A percentile compares a stretch with the other conserved stretches of the same genome.
Conservation (phyloP, 1,140 invertebrate genomes). For the Apis laboriosa region DNA sequence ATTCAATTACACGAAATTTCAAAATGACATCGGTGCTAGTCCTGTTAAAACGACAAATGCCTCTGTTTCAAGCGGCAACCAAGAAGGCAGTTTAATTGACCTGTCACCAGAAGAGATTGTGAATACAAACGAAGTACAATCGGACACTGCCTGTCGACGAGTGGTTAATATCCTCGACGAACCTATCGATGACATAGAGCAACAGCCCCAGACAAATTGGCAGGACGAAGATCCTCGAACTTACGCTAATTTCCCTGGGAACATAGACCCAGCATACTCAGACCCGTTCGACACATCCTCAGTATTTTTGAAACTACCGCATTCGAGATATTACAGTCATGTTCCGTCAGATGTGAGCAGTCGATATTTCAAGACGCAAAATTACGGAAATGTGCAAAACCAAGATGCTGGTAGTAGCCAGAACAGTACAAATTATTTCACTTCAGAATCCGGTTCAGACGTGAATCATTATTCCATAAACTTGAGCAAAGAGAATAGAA, state of each 20-base stretch:
- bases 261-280: conserved; percentile 47
- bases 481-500: conserved; percentile 48
- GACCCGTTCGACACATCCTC: conserved; percentile 85
- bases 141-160: conserved; percentile 63
- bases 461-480: conserved; percentile 49
- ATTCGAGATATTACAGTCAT: conserved; percentile 79
- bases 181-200: conserved; percentile 84
- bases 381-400: conserved; percentile 71
- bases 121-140: conserved; percentile 60
- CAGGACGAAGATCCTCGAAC: conserved; percentile 71
- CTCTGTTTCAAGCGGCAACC: conserved; percentile 78
- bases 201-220: conserved; percentile 66
- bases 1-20: conserved; percentile 89
- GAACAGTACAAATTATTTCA: conserved; percentile 44
- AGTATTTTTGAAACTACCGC: conserved; percentile 73
- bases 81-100: conserved; percentile 84
- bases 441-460: conserved; percentile 39
- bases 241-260: conserved; percentile 76
- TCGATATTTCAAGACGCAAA: conserved; percentile 60
- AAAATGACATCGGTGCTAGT: conserved; percentile 83
- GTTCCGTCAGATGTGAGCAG: conserved; percentile 73
- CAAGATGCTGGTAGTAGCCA: conserved; percentile 30
- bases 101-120: conserved; percentile 82
- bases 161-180: conserved; percentile 87
- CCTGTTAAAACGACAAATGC: conserved; percentile 79